Conservation (phyloP, 2,113 vertebrate genomes). For the Noctilio leporinus region DNA sequence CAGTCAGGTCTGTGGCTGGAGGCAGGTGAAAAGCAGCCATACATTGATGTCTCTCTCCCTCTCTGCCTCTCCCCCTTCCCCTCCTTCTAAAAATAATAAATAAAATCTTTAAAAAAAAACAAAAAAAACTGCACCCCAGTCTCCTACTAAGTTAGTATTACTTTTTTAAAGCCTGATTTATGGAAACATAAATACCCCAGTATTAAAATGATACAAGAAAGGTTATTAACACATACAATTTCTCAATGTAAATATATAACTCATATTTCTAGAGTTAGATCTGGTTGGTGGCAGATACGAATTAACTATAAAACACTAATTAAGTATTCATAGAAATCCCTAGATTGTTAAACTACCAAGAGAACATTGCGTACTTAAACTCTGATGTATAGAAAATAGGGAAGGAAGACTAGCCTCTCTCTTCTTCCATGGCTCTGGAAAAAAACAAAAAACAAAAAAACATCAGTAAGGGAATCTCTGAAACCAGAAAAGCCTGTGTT, state of each 20-base stretch:
- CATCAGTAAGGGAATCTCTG: not conserved
- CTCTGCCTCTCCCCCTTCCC: too few relatives aligned
- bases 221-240: not conserved
- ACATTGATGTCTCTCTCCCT: too few relatives aligned
- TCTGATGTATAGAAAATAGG: not conserved
- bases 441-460: too few relatives aligned
- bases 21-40: too few relatives aligned
- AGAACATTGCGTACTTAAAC: not conserved
- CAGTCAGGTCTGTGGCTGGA: too few relatives aligned
- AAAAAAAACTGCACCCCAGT: not conserved
- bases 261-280: not conserved
- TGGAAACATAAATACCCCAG: not conserved
- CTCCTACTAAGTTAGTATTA: not conserved
- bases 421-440: not conserved
- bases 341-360: not conserved
- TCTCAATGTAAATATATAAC: not conserved
- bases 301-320: not conserved
- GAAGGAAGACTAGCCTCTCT: not conserved
- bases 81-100: too few relatives aligned
- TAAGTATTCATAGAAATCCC: not conserved
- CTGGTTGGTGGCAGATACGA: not conserved
- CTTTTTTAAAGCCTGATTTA: not conserved
- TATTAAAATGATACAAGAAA: not conserved
- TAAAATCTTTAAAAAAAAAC: too few relatives aligned
- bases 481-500: too few relatives aligned